Base-by-base conservation (phyloP, 2,797 vertebrate species). In the Falco rusticolus region DNA sequence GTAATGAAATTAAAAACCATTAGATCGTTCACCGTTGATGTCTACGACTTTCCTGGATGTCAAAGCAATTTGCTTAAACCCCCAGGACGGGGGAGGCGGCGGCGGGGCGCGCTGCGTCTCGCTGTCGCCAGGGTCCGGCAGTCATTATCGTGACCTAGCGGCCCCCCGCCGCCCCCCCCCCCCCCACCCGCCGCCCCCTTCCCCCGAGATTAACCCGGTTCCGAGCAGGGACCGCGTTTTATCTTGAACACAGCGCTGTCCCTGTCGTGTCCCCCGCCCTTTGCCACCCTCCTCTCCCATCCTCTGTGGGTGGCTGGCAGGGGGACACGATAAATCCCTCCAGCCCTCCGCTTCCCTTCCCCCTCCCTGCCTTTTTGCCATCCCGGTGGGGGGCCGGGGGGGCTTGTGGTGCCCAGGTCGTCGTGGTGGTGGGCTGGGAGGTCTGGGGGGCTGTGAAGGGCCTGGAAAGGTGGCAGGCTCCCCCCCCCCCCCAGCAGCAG, bases 21-120 rank as follows among this genome's bases (percentile, higher is more conserved):
- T 98, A 98, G 97, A 98, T 98, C 98, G 94, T 96, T 98, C 91
- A 96, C 97, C 97, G 96, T 95, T 96, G 97, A 97, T 97, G 97
- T 97, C 97, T 96, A 91, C 87, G 94, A 95, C 95, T 98, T 97
- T 97, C 97, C 87, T 84, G 97, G 97, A 97, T 97, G 98, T 99
- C 98, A 99, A 97, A 98, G 97, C 97, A 98, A 99, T 98, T 98
- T 98, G 97, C 97, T 97, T 98, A 98, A 98, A 97, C 96, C 88
- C 84, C 91, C 93, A 68, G 92, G 98, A 99, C 94, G 98, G 98
- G 97, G 97, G 96, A 93, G 94, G 94, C 97, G 93, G 96, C 89
- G 96, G 97, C 97, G 98, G 97, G 97, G 96, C 94, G 96, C 89
- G 89, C 96, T 97, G 97, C 95, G 98, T 97, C 98, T 98, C 97